Evolutionary conservation across 2,797 vertebrate genomes (phyloP).

Genomic region (Syndactyla subalaris): DNA sequence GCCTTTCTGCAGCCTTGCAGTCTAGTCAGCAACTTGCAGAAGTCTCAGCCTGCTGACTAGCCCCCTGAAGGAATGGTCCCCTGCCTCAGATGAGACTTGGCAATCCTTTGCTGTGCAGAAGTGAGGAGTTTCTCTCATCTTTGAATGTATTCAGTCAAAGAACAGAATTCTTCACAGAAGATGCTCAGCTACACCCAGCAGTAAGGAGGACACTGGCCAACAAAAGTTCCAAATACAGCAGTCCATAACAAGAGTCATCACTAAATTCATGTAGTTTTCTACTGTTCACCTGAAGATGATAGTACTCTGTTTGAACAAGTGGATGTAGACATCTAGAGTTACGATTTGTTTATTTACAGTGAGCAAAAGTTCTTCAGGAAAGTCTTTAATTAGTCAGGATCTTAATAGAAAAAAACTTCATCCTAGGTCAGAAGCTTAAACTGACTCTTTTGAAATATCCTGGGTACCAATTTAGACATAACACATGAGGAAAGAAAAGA

Average conservation of each 20-base stretch:
- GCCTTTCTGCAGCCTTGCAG: neutral
- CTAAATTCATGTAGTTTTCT: neutral
- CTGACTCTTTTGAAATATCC: neutral
- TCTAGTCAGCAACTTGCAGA: neutral
- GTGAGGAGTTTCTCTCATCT: neutral
- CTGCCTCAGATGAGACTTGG: neutral
- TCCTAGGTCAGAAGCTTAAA: accelerated
- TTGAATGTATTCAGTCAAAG: neutral
- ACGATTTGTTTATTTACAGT: neutral
- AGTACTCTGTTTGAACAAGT: neutral
- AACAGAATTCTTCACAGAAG: neutral
- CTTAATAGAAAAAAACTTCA: neutral
- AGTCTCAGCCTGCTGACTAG: neutral
- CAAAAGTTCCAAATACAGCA: neutral
- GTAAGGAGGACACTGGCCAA: neutral
- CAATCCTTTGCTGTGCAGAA: neutral
- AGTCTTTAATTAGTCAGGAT: neutral
- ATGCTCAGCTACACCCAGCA: neutral
- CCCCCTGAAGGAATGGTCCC: neutral
- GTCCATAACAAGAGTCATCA: neutral
- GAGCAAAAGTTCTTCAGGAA: neutral
- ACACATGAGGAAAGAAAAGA: neutral
- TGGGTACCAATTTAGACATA: neutral
- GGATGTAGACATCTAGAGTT: too few species aligned
- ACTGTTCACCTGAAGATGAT: neutral